These are phyloP conservation scores for Chauna torquata DNA, from an alignment of 2,113 vertebrate genomes.

Conservation along the genomic window DNA sequence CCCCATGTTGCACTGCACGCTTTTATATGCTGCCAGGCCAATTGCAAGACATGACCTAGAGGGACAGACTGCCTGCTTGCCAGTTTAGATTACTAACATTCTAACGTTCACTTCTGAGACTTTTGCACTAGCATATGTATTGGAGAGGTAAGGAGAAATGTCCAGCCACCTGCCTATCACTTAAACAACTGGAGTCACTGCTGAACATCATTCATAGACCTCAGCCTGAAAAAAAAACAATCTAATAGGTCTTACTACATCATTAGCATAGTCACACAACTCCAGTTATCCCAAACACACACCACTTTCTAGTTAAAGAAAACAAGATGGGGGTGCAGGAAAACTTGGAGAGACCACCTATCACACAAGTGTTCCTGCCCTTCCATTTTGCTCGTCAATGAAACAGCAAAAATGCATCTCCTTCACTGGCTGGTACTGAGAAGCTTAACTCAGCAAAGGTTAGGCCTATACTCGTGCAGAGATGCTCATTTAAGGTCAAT, in stretches of 20 bases:
- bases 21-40: neutral
- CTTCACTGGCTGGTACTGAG: neutral
- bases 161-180: neutral
- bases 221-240: neutral
- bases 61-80: neutral
- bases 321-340: neutral
- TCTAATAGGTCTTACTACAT: accelerated
- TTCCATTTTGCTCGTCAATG: neutral
- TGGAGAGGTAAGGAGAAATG: neutral
- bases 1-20: accelerated
- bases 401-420: neutral
- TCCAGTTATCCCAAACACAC: neutral
- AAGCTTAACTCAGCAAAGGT: neutral
- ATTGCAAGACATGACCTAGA: neutral
- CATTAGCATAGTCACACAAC: neutral
- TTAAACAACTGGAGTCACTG: accelerated
- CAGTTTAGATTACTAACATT: neutral
- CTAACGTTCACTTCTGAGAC: neutral
- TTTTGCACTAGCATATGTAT: accelerated
- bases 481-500: neutral
- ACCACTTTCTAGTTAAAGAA: neutral
- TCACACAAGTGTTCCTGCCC: neutral
- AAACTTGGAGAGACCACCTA: neutral
- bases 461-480: neutral
- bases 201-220: neutral